Percentiles rank a stretch among this genome's conserved stretches.
Conservation (phyloP, 1,140 invertebrate genomes). For the Bombus sylvicola region DNA sequence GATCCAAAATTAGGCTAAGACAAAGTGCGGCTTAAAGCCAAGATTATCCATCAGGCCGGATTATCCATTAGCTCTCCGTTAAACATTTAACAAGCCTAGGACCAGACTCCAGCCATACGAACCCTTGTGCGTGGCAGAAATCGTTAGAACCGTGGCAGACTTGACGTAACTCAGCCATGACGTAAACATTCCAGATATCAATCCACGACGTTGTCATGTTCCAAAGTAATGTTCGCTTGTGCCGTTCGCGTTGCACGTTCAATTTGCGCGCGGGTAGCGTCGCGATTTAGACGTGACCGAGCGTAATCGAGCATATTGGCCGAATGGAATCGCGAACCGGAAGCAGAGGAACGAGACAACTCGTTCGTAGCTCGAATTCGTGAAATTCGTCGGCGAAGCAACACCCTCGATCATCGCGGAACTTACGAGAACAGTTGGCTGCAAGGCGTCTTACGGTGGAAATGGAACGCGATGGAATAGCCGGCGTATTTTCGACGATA, state of each 20-base stretch:
- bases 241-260: not conserved
- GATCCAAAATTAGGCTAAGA: not conserved
- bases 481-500: constrained; percentile 32
- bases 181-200: not conserved
- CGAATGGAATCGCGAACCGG: not conserved
- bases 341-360: not conserved
- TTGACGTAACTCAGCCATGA: not conserved
- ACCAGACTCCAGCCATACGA: not conserved
- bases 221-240: not conserved
- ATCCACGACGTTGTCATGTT: constrained; percentile 10
- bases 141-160: not conserved
- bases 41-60: not conserved
- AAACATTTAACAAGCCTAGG: constrained; percentile 20
- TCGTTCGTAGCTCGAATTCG: constrained; percentile 13
- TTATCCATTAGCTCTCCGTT: not conserved
- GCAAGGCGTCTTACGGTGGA: not conserved
- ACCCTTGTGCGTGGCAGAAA: not conserved
- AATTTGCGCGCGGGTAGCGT: not conserved
- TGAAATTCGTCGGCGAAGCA: constrained; percentile 3
- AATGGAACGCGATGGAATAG: constrained; percentile 27
- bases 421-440: constrained; percentile 14
- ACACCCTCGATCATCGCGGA: not conserved
- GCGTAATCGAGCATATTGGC: not conserved
- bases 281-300: not conserved
- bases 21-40: not conserved